Base-by-base conservation (phyloP, 1,140 invertebrate genomes). In the Trypoxylus dichotomus region DNA sequence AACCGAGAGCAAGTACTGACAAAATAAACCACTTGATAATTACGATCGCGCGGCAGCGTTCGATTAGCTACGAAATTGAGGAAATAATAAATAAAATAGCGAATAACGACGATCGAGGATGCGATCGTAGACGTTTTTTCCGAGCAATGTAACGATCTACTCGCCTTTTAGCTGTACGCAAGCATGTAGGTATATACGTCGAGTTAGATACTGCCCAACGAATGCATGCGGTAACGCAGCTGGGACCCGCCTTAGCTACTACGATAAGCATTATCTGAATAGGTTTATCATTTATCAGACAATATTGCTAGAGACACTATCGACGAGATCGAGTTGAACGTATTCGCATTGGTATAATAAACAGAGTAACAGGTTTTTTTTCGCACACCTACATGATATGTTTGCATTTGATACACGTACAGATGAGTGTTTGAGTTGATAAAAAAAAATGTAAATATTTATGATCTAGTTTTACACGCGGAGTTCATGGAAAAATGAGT, bases 81-180 rank as follows among this genome's bases (percentile, higher is more conserved):
- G 60, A 68, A 68, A 68, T 68, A 29, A 68, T 68, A 68, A 68
- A 68, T 68, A 68, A 68, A 37, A 68, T 68, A 68, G 6, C 27
- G 11, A 29, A 29, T 21, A 13, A 68, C 19, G 60, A 25, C 13
- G 21, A 8, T 7, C 60, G 60, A 68, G 27, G 60, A 68, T 29
- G 24, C 21, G 21, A 68, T 68, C 24, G 60, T 6, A 11, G 8
- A 2, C 7, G 60, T 29, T 29, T 68, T 68, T 68, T 68, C 3
- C 27, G 60, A n/a, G n/a, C n/a, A n/a, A n/a, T n/a, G n/a, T n/a
- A n/a, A n/a, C 60, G 27, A 5, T 54, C 6, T 6, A 24, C 21
- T 68, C 21, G 19, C 19, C 60, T 68, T 3, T 68, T 68, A 29
- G 24, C 8, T 27, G 6, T 25, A 68, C 24, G 8, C 24, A 29